Evolutionary conservation across 2,797 vertebrate species (phyloP).

Genomic region (Periophthalmus magnuspinnatus): DNA sequence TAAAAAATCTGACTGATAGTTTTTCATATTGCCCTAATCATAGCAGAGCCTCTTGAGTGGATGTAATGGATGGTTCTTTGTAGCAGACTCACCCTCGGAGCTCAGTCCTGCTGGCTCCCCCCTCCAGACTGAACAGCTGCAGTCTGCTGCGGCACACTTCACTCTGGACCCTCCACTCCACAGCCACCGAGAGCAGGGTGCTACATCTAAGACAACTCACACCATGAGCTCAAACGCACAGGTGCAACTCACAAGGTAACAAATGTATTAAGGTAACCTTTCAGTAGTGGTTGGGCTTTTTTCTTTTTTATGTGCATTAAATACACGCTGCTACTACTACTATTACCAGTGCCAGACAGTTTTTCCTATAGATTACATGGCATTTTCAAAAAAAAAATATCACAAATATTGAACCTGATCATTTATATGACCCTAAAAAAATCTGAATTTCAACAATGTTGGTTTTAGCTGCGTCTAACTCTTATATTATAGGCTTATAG

Average conservation of each 20-base stretch:
- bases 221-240: neutral
- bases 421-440: too few relatives aligned
- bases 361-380: too few relatives aligned
- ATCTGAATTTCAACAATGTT: too few relatives aligned
- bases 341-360: too few relatives aligned
- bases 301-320: neutral
- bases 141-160: constrained; percentile 62
- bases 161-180: constrained; percentile 66
- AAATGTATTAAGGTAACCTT: neutral
- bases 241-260: neutral
- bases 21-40: neutral
- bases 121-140: constrained; percentile 71
- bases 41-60: constrained; percentile 11
- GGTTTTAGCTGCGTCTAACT: too few relatives aligned
- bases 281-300: neutral
- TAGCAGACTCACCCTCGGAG: constrained; percentile 70
- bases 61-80: constrained; percentile 26
- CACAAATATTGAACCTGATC: too few relatives aligned
- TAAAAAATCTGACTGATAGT: too few relatives aligned
- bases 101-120: constrained; percentile 67
- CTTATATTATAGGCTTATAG: too few relatives aligned
- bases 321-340: too few relatives aligned
- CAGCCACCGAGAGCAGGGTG: constrained; percentile 77
- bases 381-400: too few relatives aligned
- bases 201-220: constrained; percentile 54